These are phyloP conservation scores for Nanorana parkeri DNA, from an alignment of 2,113 vertebrate species.

Conservation along the genomic window DNA sequence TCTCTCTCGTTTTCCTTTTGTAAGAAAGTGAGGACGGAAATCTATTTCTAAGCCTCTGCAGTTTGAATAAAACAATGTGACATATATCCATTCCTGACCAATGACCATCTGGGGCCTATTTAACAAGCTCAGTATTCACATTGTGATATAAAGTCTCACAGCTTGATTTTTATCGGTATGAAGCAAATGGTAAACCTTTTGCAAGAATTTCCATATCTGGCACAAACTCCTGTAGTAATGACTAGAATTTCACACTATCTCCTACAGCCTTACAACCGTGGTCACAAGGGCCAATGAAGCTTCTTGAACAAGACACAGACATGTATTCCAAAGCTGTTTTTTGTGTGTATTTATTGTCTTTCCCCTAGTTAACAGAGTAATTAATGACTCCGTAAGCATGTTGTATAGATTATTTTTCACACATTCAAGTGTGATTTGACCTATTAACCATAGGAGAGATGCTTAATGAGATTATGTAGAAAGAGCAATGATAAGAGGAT, in stretches of 20 bases:
- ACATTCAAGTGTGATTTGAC: conserved; percentile 41
- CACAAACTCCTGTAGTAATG: conserved; percentile 9
- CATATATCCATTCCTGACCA: conserved; percentile 40
- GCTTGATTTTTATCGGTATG: conserved; percentile 49
- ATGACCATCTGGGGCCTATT: conserved; percentile 52
- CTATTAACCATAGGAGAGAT: conserved; percentile 41
- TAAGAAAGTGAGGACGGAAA: conserved; percentile 15
- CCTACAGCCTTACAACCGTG: background rate
- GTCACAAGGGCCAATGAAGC: background rate
- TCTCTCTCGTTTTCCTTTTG: conserved; percentile 22
- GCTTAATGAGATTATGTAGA: conserved; percentile 27
- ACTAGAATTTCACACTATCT: conserved; percentile 6
- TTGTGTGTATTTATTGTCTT: background rate
- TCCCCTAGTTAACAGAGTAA: background rate
- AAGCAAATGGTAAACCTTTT: conserved; percentile 28
- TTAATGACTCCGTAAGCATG: conserved; percentile 19
- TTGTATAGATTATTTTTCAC: conserved; percentile 38
- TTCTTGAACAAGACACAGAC: background rate
- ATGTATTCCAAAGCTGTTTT: background rate
- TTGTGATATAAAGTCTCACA: conserved; percentile 54
- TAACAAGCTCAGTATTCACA: conserved; percentile 44
- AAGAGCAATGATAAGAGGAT: conserved; percentile 32
- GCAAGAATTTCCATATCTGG: conserved; percentile 33
- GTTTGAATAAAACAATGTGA: conserved; percentile 38
- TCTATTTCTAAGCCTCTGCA: conserved; percentile 16